Evolutionary conservation across 2,113 vertebrate genomes (phyloP), one percentile per base, ranked within the genome.

Genomic region (Acinonyx jubatus): DNA sequence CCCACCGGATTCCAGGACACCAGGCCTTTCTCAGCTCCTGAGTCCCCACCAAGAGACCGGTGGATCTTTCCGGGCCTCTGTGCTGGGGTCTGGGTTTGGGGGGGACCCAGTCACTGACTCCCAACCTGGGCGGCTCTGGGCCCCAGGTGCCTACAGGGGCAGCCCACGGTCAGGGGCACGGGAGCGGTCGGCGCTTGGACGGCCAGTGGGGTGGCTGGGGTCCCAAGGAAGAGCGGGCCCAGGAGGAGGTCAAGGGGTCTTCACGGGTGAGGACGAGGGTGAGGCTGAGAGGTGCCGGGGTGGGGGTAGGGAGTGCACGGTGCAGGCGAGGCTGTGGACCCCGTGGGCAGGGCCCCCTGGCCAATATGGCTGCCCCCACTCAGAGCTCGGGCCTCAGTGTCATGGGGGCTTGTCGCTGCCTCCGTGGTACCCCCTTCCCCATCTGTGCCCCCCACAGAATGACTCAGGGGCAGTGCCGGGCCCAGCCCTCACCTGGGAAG

Each of bases 331-430:
- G 29, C 68, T 29, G n/a, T 11, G 23, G 3, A 12, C 14, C 48
- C 66, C 48, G 3, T 6, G 13, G 25, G 45, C 38, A 15, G 11
- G 66, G 5, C 3, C 14, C 65, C 21, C 4, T 0, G 3, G 63
- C 45, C 31, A 10, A 4, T 2, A 33, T 10, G 16, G 65, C 45
- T 36, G 13, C 41, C 14, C 45, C 36, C 73, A 31, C 73, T 45
- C 2, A 36, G 50, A 1, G 31, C 27, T 5, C 1, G 5, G 66
- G 14, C 79, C n/a, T 15, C 31, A 18, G 41, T 0, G 2, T 0
- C 0, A 0, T 0, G 6, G 1, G 19, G 78, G 19, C 65, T 12
- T 1, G 8, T n/a, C 4, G 21, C 73, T 13, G 52, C 19, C 19
- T 48, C 31, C 38, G 23, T 55, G 55, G 55, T 7, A 55, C 18